These are phyloP conservation scores for Spatula versicolor DNA, from an alignment of 2,797 vertebrate genomes.

Conservation along the genomic window DNA sequence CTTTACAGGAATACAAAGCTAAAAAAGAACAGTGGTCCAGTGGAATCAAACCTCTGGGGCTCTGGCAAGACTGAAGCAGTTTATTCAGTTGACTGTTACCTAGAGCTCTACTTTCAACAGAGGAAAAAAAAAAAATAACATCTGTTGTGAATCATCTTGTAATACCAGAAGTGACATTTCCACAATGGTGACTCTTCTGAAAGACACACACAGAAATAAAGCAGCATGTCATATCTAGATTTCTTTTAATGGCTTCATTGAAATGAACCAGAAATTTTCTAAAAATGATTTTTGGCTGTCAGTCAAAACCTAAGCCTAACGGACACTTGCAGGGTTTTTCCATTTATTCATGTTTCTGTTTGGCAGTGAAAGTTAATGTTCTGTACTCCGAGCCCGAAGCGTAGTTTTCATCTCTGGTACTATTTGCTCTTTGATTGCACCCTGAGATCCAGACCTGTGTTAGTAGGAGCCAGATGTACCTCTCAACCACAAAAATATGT, in stretches of 20 bases:
- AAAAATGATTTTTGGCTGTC: neutral
- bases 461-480: neutral
- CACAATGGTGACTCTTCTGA: neutral
- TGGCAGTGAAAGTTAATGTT: neutral
- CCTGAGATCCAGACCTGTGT: neutral
- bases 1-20: neutral
- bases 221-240: neutral
- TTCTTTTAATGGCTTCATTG: neutral
- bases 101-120: neutral
- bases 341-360: neutral
- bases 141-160: conserved; percentile 10
- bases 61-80: neutral
- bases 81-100: neutral
- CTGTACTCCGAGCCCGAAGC: neutral
- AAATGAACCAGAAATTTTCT: neutral
- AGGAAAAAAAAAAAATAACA: neutral
- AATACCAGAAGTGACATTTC: neutral
- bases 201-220: neutral
- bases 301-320: neutral
- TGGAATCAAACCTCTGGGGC: neutral
- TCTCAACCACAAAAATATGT: neutral
- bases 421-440: neutral
- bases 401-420: neutral
- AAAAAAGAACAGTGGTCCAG: neutral
- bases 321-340: neutral